Evolutionary conservation across 2,888 invertebrate genomes (phyloP).

Genomic region (Heliothis peltigera): DNA sequence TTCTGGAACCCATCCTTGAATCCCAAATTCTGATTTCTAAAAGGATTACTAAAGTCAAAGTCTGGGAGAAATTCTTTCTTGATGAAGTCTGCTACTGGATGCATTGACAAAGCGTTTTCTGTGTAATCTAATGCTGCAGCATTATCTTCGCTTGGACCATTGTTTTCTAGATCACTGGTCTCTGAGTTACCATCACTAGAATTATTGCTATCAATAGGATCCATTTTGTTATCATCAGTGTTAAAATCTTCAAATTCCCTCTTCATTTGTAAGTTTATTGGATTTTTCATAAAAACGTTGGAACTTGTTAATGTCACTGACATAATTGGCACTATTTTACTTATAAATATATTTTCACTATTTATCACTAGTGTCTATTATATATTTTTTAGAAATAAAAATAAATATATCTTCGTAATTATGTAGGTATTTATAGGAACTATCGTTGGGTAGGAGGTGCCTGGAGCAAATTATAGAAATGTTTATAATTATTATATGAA

Average conservation of each 20-base stretch:
- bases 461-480: constrained; percentile 77
- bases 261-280: constrained; percentile 85
- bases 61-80: constrained; percentile 88
- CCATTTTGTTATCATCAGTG: constrained; percentile 77
- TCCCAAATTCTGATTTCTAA: constrained; percentile 80
- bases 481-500: constrained; percentile 4
- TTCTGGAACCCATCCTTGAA: constrained; percentile 84
- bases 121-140: constrained; percentile 81
- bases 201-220: constrained; percentile 79
- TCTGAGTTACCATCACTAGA: constrained; percentile 85
- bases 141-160: constrained; percentile 75
- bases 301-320: constrained; percentile 84
- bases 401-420: constrained; percentile 87
- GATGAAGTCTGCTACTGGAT: constrained; percentile 86
- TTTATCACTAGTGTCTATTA: constrained; percentile 75
- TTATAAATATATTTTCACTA: constrained; percentile 74
- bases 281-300: constrained; percentile 82
- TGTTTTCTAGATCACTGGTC: constrained; percentile 84
- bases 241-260: constrained; percentile 83
- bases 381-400: constrained; percentile 80
- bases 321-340: constrained; percentile 81
- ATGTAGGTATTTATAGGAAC: constrained; percentile 90
- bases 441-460: constrained; percentile 90
- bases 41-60: constrained; percentile 83
- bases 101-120: constrained; percentile 79